Base-by-base conservation (phyloP, 2,888 invertebrate genomes). In the Lasioglossum zephyrum region DNA sequence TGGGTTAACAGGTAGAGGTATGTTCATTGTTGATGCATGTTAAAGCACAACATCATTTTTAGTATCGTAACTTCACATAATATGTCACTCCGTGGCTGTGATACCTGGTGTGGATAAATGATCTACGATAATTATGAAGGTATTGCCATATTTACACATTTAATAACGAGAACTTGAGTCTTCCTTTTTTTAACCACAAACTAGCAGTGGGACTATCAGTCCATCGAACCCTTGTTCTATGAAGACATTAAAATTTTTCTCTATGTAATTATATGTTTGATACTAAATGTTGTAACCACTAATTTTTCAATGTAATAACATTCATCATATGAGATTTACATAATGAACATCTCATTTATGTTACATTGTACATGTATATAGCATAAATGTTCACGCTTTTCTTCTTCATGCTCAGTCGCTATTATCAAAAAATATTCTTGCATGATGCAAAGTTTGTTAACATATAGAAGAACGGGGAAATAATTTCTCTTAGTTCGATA, bases 1-100 rank as follows among this genome's bases (percentile, higher is more conserved):
- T 95, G 96, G 96, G 92, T 91, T 95, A 84, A 93, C 95, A 91
- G 96, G 96, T 85, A 94, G 95, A 93, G 94, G 94, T 94, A 93
- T 91, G 92, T 93, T 92, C 88, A 86, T 89, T 92, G 93, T 93
- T 93, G 85, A 88, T 91, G 92, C 92, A 92, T 92, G 92, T 88
- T 86, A 81, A 86, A 82, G 87, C 84, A 86, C 87, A 85, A 79
- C 77, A 77, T n/a, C 74, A 53, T 82, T 73, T 18, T 86, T 86
- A 83, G 86, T 69, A 86, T 77, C 78, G 70, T 85, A 84, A 79
- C 49, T 79, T 77, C 63, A 70, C 47, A 73, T 77, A 81, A 73
- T 66, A 77, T 66, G 53, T 69, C 73, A 77, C 66, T 77, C 57
- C 66, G 72, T 73, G 77, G 63, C 79, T 63, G 66, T 81, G 60